Percentiles rank a stretch among this genome's conserved stretches.
phyloP scores from a whole-genome alignment of 2,113 vertebrate species.

The Peucedramus taeniatus region DNA sequence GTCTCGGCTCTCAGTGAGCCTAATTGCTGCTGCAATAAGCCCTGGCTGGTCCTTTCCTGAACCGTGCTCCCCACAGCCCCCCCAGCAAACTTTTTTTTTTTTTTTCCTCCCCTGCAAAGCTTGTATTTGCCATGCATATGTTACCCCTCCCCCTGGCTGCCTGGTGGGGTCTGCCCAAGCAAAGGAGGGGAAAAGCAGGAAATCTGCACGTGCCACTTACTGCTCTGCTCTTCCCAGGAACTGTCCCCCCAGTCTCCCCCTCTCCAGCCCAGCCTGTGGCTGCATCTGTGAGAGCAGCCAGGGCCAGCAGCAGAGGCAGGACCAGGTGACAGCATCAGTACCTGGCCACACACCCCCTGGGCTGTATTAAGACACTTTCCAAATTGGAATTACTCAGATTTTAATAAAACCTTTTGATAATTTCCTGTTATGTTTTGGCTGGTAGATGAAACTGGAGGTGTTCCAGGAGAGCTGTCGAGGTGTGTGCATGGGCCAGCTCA shows the following conservation, averaged over 20 bases:
- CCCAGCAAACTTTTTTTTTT: background rate
- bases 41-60: conserved; percentile 35
- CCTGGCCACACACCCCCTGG: background rate
- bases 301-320: background rate
- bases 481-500: background rate
- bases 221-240: background rate
- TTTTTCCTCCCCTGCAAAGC: background rate
- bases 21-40: conserved; percentile 62
- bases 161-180: rapidly evolving
- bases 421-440: conserved; percentile 43
- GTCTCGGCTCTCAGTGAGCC: conserved; percentile 39
- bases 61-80: background rate
- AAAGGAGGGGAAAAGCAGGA: background rate
- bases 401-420: conserved; percentile 40
- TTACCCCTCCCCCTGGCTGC: rapidly evolving
- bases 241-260: rapidly evolving
- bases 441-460: conserved; percentile 10
- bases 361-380: conserved; percentile 45
- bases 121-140: background rate
- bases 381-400: conserved; percentile 61
- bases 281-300: background rate
- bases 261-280: background rate
- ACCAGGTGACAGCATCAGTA: background rate
- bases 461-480: background rate
- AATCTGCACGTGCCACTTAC: background rate